Percentiles rank a stretch among this genome's conserved stretches.
phyloP scores from a whole-genome alignment of 2,797 vertebrate genomes.

The Phrynocephalus forsythii region DNA sequence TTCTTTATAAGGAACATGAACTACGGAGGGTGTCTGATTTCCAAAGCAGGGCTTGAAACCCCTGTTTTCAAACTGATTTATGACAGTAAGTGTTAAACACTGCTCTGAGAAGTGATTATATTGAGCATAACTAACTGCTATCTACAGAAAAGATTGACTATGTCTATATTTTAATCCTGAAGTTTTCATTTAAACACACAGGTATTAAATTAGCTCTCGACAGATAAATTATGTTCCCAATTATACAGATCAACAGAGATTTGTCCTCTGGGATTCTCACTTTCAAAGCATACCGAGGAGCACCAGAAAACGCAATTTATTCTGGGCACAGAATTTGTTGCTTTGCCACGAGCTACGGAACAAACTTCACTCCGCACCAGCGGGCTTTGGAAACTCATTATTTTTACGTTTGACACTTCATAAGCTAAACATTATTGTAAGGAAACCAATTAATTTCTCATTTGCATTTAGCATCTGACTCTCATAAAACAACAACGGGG shows the following conservation, averaged over 20 bases:
- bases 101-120: background rate
- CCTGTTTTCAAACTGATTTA: slow-evolving; percentile 7
- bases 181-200: slow-evolving; percentile 43
- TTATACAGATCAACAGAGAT: slow-evolving; percentile 38
- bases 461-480: slow-evolving; percentile 31
- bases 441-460: slow-evolving; percentile 36
- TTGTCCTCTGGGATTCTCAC: slow-evolving; percentile 30
- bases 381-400: slow-evolving; percentile 28
- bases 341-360: slow-evolving; percentile 30
- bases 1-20: background rate
- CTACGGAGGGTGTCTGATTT: background rate
- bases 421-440: slow-evolving; percentile 31
- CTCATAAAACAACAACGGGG: slow-evolving; percentile 20
- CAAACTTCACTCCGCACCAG: slow-evolving; percentile 16
- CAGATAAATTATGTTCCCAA: slow-evolving; percentile 34
- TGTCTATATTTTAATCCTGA: slow-evolving; percentile 22
- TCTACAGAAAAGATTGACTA: slow-evolving; percentile 10
- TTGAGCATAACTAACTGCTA: slow-evolving; percentile 10
- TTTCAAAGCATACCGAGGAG: slow-evolving; percentile 28
- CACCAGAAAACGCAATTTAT: slow-evolving; percentile 23
- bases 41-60: background rate
- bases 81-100: slow-evolving; percentile 15
- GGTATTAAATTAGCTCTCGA: slow-evolving; percentile 51
- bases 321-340: slow-evolving; percentile 33
- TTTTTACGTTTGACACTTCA: slow-evolving; percentile 35